Percentiles rank a stretch among this genome's conserved stretches.
phyloP scores from a whole-genome alignment of 2,888 invertebrate species.

The Chironomus riparius region DNA sequence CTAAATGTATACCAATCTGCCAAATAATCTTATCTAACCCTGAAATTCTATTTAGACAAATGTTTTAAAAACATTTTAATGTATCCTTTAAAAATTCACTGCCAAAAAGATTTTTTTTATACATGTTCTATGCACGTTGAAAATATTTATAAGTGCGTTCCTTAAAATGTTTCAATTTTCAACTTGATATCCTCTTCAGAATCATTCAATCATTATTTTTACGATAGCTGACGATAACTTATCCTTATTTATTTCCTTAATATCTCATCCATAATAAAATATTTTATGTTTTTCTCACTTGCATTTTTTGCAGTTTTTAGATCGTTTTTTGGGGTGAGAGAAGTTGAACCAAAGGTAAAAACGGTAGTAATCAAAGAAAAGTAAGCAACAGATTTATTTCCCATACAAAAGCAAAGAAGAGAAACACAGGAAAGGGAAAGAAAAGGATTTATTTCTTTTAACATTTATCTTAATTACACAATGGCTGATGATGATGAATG shows the following conservation, averaged over 20 bases:
- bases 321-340: slow-evolving; percentile 1
- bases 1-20: no score
- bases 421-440: not conserved
- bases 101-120: no score
- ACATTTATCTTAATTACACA: not conserved
- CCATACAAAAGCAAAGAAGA: not conserved
- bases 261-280: not conserved
- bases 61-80: no score
- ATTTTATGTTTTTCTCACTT: not conserved
- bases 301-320: not conserved
- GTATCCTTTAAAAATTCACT: no score
- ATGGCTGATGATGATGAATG: slow-evolving; percentile 24
- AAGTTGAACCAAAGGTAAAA: not conserved
- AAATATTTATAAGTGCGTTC: no score
- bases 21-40: no score
- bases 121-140: no score
- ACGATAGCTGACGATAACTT: not conserved
- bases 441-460: not conserved
- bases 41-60: no score
- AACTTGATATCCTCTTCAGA: no score
- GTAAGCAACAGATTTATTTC: not conserved
- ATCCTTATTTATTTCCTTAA: not conserved
- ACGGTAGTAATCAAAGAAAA: not conserved
- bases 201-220: not conserved
- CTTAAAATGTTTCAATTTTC: no score